These are phyloP conservation scores for Cataglyphis rosenhaueri DNA, from an alignment of 2,888 invertebrate genomes.

Conservation along the genomic window DNA sequence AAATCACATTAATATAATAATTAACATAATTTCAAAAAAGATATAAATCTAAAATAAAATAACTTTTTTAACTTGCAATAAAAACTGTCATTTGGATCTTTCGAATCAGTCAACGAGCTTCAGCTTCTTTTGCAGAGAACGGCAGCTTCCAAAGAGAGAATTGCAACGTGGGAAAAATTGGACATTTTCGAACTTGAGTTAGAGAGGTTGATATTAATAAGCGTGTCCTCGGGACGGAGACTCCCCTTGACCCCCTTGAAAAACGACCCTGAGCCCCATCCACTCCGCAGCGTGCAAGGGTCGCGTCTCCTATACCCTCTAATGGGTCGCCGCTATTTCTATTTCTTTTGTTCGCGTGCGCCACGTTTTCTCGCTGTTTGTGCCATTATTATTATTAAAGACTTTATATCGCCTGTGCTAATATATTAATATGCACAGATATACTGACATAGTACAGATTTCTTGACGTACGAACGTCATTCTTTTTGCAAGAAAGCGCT, in stretches of 20 bases:
- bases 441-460: not conserved
- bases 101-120: not conserved
- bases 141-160: not conserved
- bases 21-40: not conserved
- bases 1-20: not conserved
- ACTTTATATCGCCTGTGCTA: not conserved
- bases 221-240: slow-evolving; percentile 71
- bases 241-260: slow-evolving; percentile 82
- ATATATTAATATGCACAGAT: not conserved
- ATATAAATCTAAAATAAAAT: not conserved
- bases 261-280: slow-evolving; percentile 77
- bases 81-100: not conserved
- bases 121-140: not conserved
- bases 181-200: slow-evolving; percentile 58
- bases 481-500: not conserved
- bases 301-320: slow-evolving; percentile 51
- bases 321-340: slow-evolving; percentile 36
- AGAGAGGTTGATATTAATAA: slow-evolving; percentile 70
- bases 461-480: not conserved
- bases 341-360: slow-evolving; percentile 51
- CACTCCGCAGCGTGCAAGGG: slow-evolving; percentile 65
- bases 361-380: slow-evolving; percentile 38
- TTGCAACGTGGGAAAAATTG: slow-evolving; percentile 57
- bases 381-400: slow-evolving; percentile 30
- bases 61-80: not conserved